Conservation (phyloP, 2,888 invertebrate genomes). For the Agrotis clavis region DNA sequence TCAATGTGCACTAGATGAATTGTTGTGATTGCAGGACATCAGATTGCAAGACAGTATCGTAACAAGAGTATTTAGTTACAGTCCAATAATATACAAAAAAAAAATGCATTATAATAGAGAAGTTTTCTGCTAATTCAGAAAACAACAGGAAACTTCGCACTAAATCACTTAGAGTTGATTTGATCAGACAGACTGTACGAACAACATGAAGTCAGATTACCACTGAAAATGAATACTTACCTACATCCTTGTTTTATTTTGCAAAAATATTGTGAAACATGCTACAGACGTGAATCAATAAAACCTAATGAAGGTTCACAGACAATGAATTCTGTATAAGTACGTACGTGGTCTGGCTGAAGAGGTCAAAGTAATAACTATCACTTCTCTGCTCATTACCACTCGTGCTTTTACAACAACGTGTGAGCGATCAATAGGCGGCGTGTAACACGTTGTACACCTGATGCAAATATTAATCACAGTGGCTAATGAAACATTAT, state of each 20-base stretch:
- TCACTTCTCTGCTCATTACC: constrained; percentile 5
- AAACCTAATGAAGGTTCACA: constrained; percentile 1
- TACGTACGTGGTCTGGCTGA: constrained; percentile 9
- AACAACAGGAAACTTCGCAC: background rate
- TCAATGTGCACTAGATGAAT: background rate
- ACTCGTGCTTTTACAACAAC: constrained; percentile 22
- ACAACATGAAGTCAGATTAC: background rate
- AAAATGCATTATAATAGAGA: too few species aligned
- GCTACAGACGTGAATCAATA: constrained; percentile 4
- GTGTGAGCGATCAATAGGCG: constrained; percentile 14
- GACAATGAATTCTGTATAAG: background rate
- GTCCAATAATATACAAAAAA: too few species aligned
- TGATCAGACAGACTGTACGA: background rate
- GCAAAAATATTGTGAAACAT: constrained; percentile 4
- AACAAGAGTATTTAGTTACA: too few species aligned
- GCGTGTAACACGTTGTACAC: constrained; percentile 7
- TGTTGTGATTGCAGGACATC: background rate
- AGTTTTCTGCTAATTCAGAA: background rate
- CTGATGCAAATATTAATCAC: constrained; percentile 29
- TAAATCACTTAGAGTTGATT: background rate
- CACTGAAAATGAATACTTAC: background rate
- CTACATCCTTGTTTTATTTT: too few species aligned
- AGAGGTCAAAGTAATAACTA: constrained; percentile 25
- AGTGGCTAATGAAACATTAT: background rate
- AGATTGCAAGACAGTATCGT: too few species aligned